These are phyloP conservation scores for Conomelus anceps DNA, from an alignment of 2,888 invertebrate genomes.

Conservation along the genomic window DNA sequence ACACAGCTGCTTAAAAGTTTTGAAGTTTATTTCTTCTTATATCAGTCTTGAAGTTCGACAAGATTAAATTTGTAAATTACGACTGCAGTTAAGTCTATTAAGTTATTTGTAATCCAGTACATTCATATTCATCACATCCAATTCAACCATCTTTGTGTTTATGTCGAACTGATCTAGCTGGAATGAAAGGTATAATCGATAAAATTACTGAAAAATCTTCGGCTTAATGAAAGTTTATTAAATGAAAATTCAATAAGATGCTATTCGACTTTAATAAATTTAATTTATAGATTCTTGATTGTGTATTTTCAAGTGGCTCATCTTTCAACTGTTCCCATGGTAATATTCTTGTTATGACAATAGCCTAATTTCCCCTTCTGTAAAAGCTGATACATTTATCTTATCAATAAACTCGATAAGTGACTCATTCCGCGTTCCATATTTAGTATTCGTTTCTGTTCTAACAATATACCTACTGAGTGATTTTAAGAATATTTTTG, in stretches of 20 bases:
- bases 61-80: too few species aligned
- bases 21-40: too few species aligned
- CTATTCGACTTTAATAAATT: neutral
- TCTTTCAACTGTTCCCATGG: neutral
- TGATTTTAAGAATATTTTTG: neutral
- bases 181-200: neutral
- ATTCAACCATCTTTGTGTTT: too few species aligned
- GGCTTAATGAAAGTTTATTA: too few species aligned
- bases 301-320: neutral
- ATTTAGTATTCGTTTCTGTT: too few species aligned
- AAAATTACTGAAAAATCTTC: too few species aligned
- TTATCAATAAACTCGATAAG: neutral
- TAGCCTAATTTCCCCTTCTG: neutral
- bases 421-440: neutral
- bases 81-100: too few species aligned
- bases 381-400: neutral
- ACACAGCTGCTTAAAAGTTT: too few species aligned
- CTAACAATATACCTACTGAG: neutral
- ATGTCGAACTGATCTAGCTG: too few species aligned
- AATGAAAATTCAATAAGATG: neutral
- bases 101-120: too few species aligned
- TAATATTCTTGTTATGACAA: neutral
- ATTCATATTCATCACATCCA: too few species aligned
- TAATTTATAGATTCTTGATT: neutral
- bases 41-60: too few species aligned